Evolutionary conservation across 1,140 invertebrate genomes (phyloP).

Genomic region (Cyphomyrmex costatus): DNA sequence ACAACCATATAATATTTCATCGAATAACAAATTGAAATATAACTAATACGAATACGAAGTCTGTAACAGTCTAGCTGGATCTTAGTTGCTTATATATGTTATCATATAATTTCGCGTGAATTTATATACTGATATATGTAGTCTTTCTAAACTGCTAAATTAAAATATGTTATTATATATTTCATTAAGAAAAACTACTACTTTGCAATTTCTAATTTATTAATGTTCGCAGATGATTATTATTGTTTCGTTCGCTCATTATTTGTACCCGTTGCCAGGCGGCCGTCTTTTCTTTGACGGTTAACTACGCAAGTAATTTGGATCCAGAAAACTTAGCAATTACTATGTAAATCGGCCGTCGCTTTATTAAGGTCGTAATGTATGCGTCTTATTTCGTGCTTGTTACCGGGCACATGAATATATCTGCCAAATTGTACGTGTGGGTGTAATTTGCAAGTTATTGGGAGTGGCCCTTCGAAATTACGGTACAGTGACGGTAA

Average conservation of each 20-base stretch:
- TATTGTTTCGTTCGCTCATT: slow-evolving; percentile 65
- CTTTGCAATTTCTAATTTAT: slow-evolving; percentile 12
- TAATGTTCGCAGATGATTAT: slow-evolving; percentile 9
- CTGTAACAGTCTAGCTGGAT: too few relatives aligned
- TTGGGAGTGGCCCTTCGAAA: slow-evolving; percentile 15
- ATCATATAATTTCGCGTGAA: too few relatives aligned
- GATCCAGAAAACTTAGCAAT: slow-evolving; percentile 74
- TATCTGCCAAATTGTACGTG: slow-evolving; percentile 58
- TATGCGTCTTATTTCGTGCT: slow-evolving; percentile 75
- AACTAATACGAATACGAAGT: too few relatives aligned
- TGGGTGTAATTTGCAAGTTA: slow-evolving; percentile 66
- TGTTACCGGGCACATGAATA: slow-evolving; percentile 52
- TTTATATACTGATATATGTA: too few relatives aligned
- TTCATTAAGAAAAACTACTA: background rate
- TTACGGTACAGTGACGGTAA: slow-evolving; percentile 12
- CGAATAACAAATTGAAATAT: background rate
- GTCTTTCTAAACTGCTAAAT: too few relatives aligned
- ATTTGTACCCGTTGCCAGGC: slow-evolving; percentile 66
- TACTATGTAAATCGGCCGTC: slow-evolving; percentile 74
- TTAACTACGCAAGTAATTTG: slow-evolving; percentile 72
- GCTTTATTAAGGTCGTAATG: slow-evolving; percentile 73
- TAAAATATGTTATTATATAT: background rate
- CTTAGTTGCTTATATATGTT: too few relatives aligned
- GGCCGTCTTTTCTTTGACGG: slow-evolving; percentile 72
- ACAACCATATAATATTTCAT: background rate